Percentiles rank a stretch among this genome's conserved stretches.
These are phyloP conservation scores for Imbricaverruca yamaguchii DNA, from an alignment of 2,888 invertebrate species.

Conservation along the genomic window DNA sequence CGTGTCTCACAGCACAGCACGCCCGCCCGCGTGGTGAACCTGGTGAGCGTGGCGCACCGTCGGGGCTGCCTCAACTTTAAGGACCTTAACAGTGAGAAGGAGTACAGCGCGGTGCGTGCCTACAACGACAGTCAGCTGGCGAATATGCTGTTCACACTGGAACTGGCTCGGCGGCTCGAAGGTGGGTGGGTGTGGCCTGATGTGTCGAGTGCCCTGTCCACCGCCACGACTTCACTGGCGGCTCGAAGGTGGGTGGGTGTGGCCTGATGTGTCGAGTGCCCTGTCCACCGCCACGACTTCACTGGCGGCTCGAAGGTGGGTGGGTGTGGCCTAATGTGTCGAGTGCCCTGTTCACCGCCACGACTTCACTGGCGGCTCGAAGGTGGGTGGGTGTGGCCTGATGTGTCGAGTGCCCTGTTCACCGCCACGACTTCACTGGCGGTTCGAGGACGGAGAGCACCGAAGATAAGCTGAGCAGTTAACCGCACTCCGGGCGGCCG, in stretches of 20 bases:
- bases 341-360: no score
- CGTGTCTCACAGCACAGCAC: slow-evolving; percentile 27
- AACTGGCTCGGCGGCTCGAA: slow-evolving; percentile 56
- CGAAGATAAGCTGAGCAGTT: no score
- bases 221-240: slow-evolving; percentile 33
- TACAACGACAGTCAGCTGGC: slow-evolving; percentile 72
- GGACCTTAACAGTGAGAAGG: slow-evolving; percentile 61
- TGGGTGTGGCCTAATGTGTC: no score
- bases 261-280: no score
- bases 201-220: no score
- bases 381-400: no score
- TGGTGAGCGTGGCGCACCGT: slow-evolving; percentile 61
- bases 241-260: slow-evolving; percentile 49
- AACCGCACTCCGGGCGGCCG: no score
- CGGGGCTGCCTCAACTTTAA: slow-evolving; percentile 58
- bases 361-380: no score
- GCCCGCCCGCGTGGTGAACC: slow-evolving; percentile 62
- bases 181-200: slow-evolving; percentile 42
- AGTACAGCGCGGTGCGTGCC: slow-evolving; percentile 57
- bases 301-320: no score
- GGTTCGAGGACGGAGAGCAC: slow-evolving; percentile 57
- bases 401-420: no score
- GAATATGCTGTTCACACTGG: slow-evolving; percentile 63
- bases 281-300: no score
- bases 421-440: no score